Conservation (phyloP, 2,797 vertebrate genomes). For the Syngnathus acus region DNA sequence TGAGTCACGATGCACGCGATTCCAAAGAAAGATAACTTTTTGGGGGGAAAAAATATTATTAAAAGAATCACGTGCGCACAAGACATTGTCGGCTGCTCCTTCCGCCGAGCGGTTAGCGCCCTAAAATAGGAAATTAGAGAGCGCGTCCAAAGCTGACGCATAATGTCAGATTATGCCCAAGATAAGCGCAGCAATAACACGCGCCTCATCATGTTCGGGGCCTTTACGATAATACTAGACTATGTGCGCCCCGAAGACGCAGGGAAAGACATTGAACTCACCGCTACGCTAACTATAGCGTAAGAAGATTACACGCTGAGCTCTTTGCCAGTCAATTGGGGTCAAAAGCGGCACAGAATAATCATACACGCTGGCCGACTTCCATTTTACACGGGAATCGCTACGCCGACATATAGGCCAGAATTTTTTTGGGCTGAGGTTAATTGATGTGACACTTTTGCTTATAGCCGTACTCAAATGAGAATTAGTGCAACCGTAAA, state of each 20-base stretch:
- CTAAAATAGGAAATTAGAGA: conserved; percentile 43
- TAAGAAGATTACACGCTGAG: conserved; percentile 55
- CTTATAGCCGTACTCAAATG: not conserved
- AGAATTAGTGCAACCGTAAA: not conserved
- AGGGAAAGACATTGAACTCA: conserved; percentile 33
- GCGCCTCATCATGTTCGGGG: conserved; percentile 32
- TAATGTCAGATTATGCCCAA: conserved; percentile 29
- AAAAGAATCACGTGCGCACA: conserved; percentile 44
- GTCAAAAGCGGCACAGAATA: conserved; percentile 43
- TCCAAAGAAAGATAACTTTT: conserved; percentile 18
- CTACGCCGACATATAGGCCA: conserved; percentile 34
- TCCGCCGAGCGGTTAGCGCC: conserved; percentile 27
- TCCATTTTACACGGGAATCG: conserved; percentile 36
- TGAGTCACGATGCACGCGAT: conserved; percentile 16
- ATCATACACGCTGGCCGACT: conserved; percentile 50
- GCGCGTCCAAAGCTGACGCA: conserved; percentile 28
- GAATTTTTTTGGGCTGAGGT: conserved; percentile 9
- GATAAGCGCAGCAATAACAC: conserved; percentile 34
- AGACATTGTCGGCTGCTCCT: conserved; percentile 30
- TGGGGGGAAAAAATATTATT: too few species aligned
- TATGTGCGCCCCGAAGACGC: conserved; percentile 19
- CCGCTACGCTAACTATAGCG: conserved; percentile 22
- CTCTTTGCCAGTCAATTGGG: conserved; percentile 50
- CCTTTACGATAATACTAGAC: conserved; percentile 14
- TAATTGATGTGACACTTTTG: conserved; percentile 21